A percentile compares a stretch with the other conserved stretches of the same genome.
These are phyloP conservation scores for Laothoe populi DNA, from an alignment of 2,888 invertebrate genomes.

Conservation along the genomic window DNA sequence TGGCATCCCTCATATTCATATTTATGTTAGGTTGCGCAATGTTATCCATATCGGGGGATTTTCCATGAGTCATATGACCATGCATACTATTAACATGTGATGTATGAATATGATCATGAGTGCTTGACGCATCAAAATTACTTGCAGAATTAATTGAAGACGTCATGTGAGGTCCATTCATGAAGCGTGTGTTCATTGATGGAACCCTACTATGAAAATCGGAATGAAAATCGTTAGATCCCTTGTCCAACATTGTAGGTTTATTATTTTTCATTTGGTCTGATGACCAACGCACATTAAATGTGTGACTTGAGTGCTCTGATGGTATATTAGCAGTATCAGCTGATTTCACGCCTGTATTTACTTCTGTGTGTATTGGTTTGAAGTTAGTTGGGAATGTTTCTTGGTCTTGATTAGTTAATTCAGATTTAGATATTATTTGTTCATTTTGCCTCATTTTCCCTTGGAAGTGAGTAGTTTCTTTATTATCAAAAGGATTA, in stretches of 20 bases:
- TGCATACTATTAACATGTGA: conserved; percentile 9
- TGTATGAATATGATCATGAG: conserved; percentile 10
- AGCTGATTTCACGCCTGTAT: conserved; percentile 35
- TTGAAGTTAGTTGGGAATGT: conserved; percentile 6
- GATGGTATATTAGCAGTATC: conserved; percentile 29
- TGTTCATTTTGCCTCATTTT: conserved; percentile 29
- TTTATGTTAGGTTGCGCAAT: conserved; percentile 43
- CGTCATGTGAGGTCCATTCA: conserved; percentile 12
- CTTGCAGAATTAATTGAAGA: conserved; percentile 27
- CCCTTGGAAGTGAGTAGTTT: conserved; percentile 28
- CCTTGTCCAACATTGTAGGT: background rate
- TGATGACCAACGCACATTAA: conserved; percentile 1
- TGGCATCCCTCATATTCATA: conserved; percentile 50
- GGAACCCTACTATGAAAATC: conserved; percentile 10
- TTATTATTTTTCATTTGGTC: conserved; percentile 4
- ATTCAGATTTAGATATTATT: conserved; percentile 9
- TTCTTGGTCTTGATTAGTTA: conserved; percentile 8
- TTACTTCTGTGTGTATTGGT: conserved; percentile 5
- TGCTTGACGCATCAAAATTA: conserved; percentile 27
- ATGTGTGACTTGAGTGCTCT: conserved; percentile 2
- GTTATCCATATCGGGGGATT: conserved; percentile 54
- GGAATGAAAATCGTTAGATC: background rate
- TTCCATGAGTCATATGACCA: conserved; percentile 45
- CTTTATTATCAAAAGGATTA: conserved; percentile 12
- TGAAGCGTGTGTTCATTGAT: background rate